A percentile compares a stretch with the other conserved stretches of the same genome.
Evolutionary conservation across 2,888 invertebrate species (phyloP).

Genomic region (Thymelicus sylvestris): DNA sequence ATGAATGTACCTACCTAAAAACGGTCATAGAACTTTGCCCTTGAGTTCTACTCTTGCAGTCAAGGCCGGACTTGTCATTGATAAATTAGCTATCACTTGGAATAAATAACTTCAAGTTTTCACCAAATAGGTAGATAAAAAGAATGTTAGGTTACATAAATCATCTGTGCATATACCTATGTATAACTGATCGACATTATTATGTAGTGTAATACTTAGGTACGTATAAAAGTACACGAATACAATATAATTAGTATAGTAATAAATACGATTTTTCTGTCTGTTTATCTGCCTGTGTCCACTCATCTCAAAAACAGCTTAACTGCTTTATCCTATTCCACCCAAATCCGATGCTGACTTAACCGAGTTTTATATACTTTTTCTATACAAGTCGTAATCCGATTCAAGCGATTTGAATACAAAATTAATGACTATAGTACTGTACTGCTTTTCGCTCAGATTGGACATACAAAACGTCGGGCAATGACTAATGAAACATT

Average conservation of each 20-base stretch:
- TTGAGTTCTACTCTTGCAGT: constrained; percentile 24
- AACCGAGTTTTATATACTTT: not conserved
- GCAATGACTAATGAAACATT: constrained; percentile 27
- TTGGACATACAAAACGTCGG: constrained; percentile 22
- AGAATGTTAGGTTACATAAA: not conserved
- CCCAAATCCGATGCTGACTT: too few species aligned
- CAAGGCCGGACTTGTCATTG: constrained; percentile 40
- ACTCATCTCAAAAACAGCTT: too few species aligned
- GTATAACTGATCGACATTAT: too few species aligned
- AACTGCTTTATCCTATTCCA: too few species aligned
- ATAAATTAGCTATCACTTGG: constrained; percentile 39
- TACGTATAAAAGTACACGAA: too few species aligned
- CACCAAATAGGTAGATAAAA: not conserved
- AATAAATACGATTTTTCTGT: too few species aligned
- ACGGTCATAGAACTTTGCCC: not conserved
- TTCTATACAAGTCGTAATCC: constrained; percentile 2
- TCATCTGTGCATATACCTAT: too few species aligned
- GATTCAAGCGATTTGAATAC: not conserved
- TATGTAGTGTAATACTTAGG: too few species aligned
- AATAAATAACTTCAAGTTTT: constrained; percentile 20
- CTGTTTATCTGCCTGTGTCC: too few species aligned
- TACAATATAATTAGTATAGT: too few species aligned
- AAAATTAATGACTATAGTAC: constrained; percentile 11
- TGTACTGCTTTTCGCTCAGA: constrained; percentile 1
- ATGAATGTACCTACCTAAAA: not conserved